A percentile compares a stretch with the other conserved stretches of the same genome.
Conservation (phyloP, 2,113 vertebrate species). For the Motacilla alba region DNA sequence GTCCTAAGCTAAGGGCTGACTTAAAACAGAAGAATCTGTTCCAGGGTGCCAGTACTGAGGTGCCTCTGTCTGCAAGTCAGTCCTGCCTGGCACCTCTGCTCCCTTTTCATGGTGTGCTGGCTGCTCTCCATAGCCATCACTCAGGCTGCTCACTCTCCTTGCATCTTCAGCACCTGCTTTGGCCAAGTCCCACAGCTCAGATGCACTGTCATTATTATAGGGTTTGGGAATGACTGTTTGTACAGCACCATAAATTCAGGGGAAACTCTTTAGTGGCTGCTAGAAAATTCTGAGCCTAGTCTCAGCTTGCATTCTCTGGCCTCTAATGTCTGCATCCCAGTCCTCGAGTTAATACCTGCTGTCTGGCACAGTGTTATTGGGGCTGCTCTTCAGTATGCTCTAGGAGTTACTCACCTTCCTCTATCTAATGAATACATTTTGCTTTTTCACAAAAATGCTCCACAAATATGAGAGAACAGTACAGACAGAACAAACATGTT, state of each 20-base stretch:
- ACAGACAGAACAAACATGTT: neutral
- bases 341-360: neutral
- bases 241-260: neutral
- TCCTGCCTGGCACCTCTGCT: neutral
- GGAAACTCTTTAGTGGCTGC: neutral
- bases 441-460: neutral
- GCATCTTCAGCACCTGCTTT: neutral
- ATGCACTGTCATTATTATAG: neutral
- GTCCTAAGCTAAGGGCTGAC: neutral
- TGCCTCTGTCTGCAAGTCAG: neutral
- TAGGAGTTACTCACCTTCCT: neutral
- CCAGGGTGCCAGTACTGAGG: neutral
- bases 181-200: neutral
- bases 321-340: neutral
- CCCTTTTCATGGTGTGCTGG: rapidly evolving
- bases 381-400: neutral
- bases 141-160: neutral
- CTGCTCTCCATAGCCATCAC: neutral
- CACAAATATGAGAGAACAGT: neutral
- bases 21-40: neutral
- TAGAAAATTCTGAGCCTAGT: neutral
- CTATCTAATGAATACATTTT: neutral
- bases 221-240: neutral
- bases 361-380: neutral
- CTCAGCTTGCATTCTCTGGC: neutral